phyloP scores from a whole-genome alignment of 2,113 vertebrate genomes.

The Pimephales promelas region DNA sequence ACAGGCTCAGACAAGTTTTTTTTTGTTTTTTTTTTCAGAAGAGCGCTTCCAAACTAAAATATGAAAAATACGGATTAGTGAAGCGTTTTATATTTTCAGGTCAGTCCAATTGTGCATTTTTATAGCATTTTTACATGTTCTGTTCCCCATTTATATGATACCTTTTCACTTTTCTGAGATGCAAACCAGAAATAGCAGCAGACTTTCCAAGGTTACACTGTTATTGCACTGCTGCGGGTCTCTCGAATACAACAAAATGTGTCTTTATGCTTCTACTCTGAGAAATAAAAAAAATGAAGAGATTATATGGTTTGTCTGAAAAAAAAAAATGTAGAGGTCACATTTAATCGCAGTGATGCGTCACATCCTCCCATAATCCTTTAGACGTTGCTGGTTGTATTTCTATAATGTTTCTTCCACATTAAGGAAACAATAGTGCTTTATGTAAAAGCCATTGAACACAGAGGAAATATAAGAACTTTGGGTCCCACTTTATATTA shows the following conservation, averaged over 20 bases:
- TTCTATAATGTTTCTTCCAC: background rate
- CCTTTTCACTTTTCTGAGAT: background rate
- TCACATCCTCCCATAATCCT: constrained; percentile 2
- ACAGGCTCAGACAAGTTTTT: background rate
- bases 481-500: too few species aligned
- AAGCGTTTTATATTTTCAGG: background rate
- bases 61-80: background rate
- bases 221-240: background rate
- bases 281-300: background rate
- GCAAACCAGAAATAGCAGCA: background rate
- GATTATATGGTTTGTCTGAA: background rate
- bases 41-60: background rate
- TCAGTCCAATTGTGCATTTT: background rate
- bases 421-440: background rate
- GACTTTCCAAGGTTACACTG: background rate
- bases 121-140: constrained; percentile 16
- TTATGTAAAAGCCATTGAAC: background rate
- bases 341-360: background rate
- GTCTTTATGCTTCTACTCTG: background rate
- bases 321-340: background rate
- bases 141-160: background rate
- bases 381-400: background rate
- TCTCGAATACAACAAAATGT: background rate
- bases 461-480: background rate
- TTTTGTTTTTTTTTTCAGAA: background rate